Percentiles rank a stretch among this genome's conserved stretches.
Evolutionary conservation across 2,888 invertebrate species (phyloP).

Genomic region (Cantharis nigra): DNA sequence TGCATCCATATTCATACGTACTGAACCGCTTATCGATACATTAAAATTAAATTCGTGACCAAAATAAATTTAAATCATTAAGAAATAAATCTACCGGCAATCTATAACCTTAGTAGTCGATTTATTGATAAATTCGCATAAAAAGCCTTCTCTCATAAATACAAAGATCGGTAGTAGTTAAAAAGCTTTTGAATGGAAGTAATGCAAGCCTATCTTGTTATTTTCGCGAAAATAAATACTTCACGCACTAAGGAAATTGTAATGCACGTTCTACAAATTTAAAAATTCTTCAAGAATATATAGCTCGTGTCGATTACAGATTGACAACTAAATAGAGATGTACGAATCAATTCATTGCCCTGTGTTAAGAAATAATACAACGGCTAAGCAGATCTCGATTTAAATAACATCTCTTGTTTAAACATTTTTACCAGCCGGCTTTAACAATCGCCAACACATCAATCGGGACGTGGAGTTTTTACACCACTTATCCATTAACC

Average conservation of each 20-base stretch:
- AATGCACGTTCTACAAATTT: slow-evolving; percentile 3
- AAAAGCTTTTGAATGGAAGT: slow-evolving; percentile 7
- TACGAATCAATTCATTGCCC: slow-evolving; percentile 36
- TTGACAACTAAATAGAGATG: slow-evolving; percentile 39
- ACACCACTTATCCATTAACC: background rate
- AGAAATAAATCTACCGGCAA: slow-evolving; percentile 19
- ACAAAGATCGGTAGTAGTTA: slow-evolving; percentile 1
- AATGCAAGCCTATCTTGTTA: background rate
- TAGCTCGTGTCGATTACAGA: slow-evolving; percentile 35
- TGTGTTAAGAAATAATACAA: slow-evolving; percentile 30
- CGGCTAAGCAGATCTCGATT: slow-evolving; percentile 23
- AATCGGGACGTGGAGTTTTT: background rate
- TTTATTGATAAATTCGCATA: slow-evolving; percentile 16
- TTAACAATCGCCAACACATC: background rate
- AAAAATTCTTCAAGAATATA: slow-evolving; percentile 33
- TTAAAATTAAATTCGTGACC: slow-evolving; percentile 31
- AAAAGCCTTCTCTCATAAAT: slow-evolving; percentile 14
- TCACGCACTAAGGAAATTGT: slow-evolving; percentile 13
- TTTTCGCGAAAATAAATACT: background rate
- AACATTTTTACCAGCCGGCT: slow-evolving; percentile 13
- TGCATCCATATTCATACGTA: slow-evolving; percentile 21
- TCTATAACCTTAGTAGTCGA: slow-evolving; percentile 17
- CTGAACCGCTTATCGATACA: slow-evolving; percentile 20
- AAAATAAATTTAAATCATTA: slow-evolving; percentile 26
- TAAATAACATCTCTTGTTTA: slow-evolving; percentile 25